Evolutionary conservation across 2,888 invertebrate genomes (phyloP), one percentile per base, ranked within the genome.

Genomic region (Drosophila aldrichi): DNA sequence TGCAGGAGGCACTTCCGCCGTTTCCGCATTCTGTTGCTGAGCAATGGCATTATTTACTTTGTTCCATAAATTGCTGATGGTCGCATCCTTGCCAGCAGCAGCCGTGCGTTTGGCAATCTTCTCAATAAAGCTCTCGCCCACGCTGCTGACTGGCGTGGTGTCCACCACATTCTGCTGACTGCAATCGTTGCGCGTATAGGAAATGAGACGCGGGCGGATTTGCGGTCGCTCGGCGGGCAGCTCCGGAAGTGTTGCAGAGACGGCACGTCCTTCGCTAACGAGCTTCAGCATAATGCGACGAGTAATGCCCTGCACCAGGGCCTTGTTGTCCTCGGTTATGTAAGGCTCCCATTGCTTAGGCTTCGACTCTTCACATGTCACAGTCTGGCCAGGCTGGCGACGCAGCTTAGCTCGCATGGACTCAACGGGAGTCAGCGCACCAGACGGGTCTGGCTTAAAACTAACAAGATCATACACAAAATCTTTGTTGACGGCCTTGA

Each of bases 401-500:
- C 91, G 88, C 4, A 91, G 80, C 29, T 90, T 92, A 14, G 85
- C 61, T 3, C 73, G 75, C 77, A 70, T 77, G 0, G 57, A 81
- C 34, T 70, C 79, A 3, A 65, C 64, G 6, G 74, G 59, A 18
- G 58, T 32, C 20, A 49, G 65, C 22, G 70, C 65, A 9, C 66
- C 71, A 16, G 75, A 22, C 1, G 58, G 41, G 66, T 91, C 92
- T 1, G 89, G 83, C 60, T 94, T 94, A 41, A 89, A 85, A 29
- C 79, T 76, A 3, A 79, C 84, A 34, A 67, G 92, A 92, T 96
- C 96, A 87, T 96, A 96, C 79, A 96, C 95, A 90, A 96, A 96
- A 92, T 96, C 96, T 86, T 95, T 95, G 88, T 95, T 94, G 74
- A 95, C 94, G 10, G 94, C 94, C 91, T 95, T 95, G 1, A 95